These are phyloP conservation scores for Harpagoxenus sublaevis DNA, from an alignment of 2,888 invertebrate genomes.

Conservation along the genomic window DNA sequence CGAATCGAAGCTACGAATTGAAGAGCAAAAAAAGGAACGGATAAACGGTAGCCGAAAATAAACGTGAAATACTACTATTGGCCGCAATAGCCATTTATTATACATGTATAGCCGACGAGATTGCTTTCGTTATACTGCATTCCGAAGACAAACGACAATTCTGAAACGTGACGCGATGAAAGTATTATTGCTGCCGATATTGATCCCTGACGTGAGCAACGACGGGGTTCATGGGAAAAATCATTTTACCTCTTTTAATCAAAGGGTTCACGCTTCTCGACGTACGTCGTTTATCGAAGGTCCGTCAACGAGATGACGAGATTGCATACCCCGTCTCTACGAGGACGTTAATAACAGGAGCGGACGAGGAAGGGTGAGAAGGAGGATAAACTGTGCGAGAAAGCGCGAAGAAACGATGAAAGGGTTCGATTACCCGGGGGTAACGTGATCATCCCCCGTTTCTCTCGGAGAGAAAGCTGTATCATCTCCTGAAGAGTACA, in stretches of 20 bases:
- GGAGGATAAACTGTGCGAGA: conserved; percentile 32
- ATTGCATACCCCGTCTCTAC: conserved; percentile 22
- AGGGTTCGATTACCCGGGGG: conserved; percentile 81
- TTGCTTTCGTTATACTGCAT: conserved; percentile 1
- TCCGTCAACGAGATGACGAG: conserved; percentile 39
- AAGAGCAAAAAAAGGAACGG: conserved; percentile 4
- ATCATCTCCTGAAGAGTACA: conserved; percentile 61
- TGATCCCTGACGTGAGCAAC: conserved; percentile 43
- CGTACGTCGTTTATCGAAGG: conserved; percentile 69
- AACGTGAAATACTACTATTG: conserved; percentile 7
- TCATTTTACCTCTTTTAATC: conserved; percentile 45
- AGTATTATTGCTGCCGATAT: conserved; percentile 38
- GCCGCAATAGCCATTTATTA: conserved; percentile 30
- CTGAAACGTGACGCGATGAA: conserved; percentile 23
- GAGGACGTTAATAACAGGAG: conserved; percentile 48
- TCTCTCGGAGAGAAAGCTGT: conserved; percentile 64
- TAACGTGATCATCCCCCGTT: conserved; percentile 80
- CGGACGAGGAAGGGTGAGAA: neutral
- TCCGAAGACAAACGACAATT: conserved; percentile 31
- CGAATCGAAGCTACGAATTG: neutral
- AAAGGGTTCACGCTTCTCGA: conserved; percentile 28
- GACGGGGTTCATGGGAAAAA: conserved; percentile 6
- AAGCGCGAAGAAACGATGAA: conserved; percentile 33
- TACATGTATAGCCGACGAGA: neutral
- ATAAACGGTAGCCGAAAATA: conserved; percentile 9